Conservation (phyloP, 2,113 vertebrate genomes). For the Loxodonta africana region DNA sequence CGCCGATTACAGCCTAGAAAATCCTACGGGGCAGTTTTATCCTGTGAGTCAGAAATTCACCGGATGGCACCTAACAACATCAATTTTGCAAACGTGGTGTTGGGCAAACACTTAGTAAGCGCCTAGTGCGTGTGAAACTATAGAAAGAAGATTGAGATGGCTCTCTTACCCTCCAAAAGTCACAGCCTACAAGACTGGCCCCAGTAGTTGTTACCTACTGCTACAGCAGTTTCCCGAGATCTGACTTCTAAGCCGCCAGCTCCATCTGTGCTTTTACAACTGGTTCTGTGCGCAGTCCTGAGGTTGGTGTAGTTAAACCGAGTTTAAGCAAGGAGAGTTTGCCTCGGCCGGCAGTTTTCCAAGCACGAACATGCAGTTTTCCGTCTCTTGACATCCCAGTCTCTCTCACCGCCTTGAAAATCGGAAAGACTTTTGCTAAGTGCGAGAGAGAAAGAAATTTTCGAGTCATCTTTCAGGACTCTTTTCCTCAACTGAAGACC, state of each 20-base stretch:
- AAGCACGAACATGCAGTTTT: neutral
- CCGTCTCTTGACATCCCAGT: neutral
- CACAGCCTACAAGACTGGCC: neutral
- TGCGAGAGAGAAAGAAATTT: neutral
- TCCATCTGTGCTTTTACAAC: neutral
- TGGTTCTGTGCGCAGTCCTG: too few relatives aligned
- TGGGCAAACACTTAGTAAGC: neutral
- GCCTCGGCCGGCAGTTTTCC: neutral
- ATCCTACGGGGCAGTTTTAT: neutral
- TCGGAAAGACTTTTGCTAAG: neutral
- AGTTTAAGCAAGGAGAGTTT: neutral
- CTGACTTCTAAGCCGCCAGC: neutral
- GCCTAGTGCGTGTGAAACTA: neutral
- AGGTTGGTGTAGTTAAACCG: neutral
- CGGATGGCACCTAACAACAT: neutral
- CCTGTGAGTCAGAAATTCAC: neutral
- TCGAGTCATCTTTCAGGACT: conserved; percentile 12
- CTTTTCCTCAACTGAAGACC: neutral
- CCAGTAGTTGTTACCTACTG: neutral
- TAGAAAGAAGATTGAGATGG: neutral
- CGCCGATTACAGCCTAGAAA: too few relatives aligned
- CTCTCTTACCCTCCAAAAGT: neutral
- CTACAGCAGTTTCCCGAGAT: neutral
- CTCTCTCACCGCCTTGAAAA: neutral
- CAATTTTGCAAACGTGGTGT: neutral